Evolutionary conservation across 2,888 invertebrate species (phyloP), one percentile per base, ranked within the genome.

Genomic region (Scelioninae gen. 2): DNA sequence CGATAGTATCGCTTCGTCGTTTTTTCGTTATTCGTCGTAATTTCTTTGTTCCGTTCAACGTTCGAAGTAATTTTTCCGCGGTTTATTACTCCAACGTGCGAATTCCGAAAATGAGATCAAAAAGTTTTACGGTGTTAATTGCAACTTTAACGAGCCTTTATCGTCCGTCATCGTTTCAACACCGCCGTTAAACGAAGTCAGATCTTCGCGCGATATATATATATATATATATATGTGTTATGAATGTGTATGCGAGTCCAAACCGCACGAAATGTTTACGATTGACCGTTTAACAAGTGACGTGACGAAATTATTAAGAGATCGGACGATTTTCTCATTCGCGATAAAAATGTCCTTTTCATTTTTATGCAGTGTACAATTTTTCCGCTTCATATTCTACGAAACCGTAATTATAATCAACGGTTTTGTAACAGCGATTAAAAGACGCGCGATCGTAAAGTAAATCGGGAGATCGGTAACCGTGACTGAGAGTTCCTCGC

Each of bases 401-500:
- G 11, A 7, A 33, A 45, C n/a, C n/a, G n/a, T 45, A 58, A 58
- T 58, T 58, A 58, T 22, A 35, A 57, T 58, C 19, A 43, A 28
- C 10, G 19, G 18, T 57, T 48, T 46, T 25, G 60, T 37, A 48
- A 48, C 3, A 37, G 48, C 11, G 46, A 60, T 46, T 18, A 33
- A 50, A 10, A 50, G 50, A 31, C 18, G 7, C 16, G 18, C 6
- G 33, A 33, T 33, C 18, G 19, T 55, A 46, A 46, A 65, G 31
- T 65, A 25, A 53, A 43, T 43, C 28, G 52, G 2, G 45, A 11
- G 25, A 45, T 45, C 22, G 16, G 33, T 7, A 63, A 25, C 45
- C 58, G 33, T 61, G 61, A 61, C 43, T 61, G 18, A 55, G 60
- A 46, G 18, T 28, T 70, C 57, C 25, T 52, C 22, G 46, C 41